Evolutionary conservation across 1,140 invertebrate genomes (phyloP).

Genomic region (Drosophila aff.): DNA sequence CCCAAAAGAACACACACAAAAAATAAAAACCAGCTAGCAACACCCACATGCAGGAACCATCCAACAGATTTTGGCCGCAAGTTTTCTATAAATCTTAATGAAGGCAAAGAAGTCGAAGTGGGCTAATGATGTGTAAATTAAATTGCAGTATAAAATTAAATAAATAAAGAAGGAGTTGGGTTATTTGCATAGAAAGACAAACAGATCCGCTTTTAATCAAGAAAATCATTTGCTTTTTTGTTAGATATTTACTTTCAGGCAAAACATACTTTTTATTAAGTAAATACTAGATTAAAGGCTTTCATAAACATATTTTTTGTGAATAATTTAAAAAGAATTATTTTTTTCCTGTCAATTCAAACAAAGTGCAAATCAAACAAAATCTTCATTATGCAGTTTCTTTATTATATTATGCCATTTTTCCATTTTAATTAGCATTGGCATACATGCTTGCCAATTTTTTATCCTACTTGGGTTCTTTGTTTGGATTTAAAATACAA

Average conservation of each 20-base stretch:
- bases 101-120: conserved; percentile 51
- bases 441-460: background rate
- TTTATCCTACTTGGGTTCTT: background rate
- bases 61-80: conserved; percentile 27
- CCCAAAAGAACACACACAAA: background rate
- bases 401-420: background rate
- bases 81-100: conserved; percentile 79
- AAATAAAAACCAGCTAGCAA: background rate
- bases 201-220: conserved; percentile 1
- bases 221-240: background rate
- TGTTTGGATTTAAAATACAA: background rate
- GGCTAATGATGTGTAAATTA: conserved; percentile 77
- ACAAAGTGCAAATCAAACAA: background rate
- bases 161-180: conserved; percentile 15
- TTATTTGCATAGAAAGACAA: background rate
- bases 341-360: background rate
- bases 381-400: background rate
- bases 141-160: conserved; percentile 48
- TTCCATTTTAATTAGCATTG: background rate
- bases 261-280: too few species aligned
- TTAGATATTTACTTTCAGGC: background rate
- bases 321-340: too few species aligned
- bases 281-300: background rate
- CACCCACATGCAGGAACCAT: conserved; percentile 1
- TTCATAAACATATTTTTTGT: background rate